Conservation (phyloP, 2,888 invertebrate genomes). For the Drosophila subsilvestris region DNA sequence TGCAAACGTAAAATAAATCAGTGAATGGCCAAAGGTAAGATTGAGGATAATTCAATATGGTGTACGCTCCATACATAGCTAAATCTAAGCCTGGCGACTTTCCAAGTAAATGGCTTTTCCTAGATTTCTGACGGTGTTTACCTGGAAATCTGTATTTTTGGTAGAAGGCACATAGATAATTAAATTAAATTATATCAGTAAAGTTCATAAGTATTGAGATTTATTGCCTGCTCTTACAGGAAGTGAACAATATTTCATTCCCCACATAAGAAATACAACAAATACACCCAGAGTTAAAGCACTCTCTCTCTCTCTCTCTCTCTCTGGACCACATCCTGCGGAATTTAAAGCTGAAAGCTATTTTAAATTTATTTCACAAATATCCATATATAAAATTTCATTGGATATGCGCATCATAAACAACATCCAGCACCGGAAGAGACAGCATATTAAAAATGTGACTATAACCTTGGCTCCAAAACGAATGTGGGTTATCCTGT, state of each 20-base stretch:
- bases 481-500: neutral
- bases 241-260: slow-evolving; percentile 27
- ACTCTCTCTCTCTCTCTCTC: neutral
- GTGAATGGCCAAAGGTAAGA: slow-evolving; percentile 27
- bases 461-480: slow-evolving; percentile 70
- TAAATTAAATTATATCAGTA: slow-evolving; percentile 12
- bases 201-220: slow-evolving; percentile 23
- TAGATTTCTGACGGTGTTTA: neutral
- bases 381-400: slow-evolving; percentile 21
- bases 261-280: slow-evolving; percentile 8
- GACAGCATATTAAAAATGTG: slow-evolving; percentile 67
- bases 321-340: slow-evolving; percentile 10
- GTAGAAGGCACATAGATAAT: neutral
- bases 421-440: slow-evolving; percentile 50
- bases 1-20: slow-evolving; percentile 16
- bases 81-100: neutral
- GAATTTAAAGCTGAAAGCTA: slow-evolving; percentile 24
- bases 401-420: slow-evolving; percentile 64
- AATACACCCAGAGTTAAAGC: slow-evolving; percentile 16
- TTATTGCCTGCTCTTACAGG: slow-evolving; percentile 9
- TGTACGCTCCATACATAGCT: neutral
- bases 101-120: no score
- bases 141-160: neutral
- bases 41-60: neutral
- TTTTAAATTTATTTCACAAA: slow-evolving; percentile 51